phyloP scores from a whole-genome alignment of 2,113 vertebrate species.

The Pluvianellus socialis region DNA sequence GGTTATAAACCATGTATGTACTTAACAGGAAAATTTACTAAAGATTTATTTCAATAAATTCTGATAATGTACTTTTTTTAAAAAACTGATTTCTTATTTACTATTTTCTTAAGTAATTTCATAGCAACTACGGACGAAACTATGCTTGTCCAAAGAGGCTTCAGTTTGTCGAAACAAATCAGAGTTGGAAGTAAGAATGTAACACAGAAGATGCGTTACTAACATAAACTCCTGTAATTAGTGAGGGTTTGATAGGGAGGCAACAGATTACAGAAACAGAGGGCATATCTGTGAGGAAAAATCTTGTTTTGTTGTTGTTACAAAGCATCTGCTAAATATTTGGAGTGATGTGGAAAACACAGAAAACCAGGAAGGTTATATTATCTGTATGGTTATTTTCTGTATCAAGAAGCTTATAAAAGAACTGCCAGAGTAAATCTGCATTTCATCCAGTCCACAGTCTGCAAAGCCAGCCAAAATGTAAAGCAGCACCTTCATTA shows the following conservation, averaged over 20 bases:
- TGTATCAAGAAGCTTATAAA: neutral
- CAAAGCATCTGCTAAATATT: neutral
- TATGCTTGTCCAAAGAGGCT: neutral
- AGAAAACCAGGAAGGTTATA: neutral
- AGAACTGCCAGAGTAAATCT: neutral
- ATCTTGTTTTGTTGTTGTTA: neutral
- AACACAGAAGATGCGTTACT: neutral
- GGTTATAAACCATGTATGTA: neutral
- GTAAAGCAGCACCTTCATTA: neutral
- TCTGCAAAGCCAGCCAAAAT: neutral
- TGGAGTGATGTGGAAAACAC: neutral
- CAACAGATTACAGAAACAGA: neutral
- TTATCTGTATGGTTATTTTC: neutral
- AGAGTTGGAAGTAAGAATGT: neutral
- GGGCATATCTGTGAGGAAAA: neutral
- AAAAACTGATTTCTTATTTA: neutral
- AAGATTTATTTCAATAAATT: neutral
- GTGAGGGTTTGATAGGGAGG: neutral
- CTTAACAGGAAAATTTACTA: neutral
- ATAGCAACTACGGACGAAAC: neutral
- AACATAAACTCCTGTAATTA: neutral
- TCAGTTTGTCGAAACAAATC: neutral
- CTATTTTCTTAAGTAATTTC: neutral
- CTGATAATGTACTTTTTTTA: neutral
- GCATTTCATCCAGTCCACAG: neutral